A percentile compares a stretch with the other conserved stretches of the same genome.
Evolutionary conservation across 2,113 vertebrate genomes (phyloP).

Genomic region (Meleagris gallopavo): DNA sequence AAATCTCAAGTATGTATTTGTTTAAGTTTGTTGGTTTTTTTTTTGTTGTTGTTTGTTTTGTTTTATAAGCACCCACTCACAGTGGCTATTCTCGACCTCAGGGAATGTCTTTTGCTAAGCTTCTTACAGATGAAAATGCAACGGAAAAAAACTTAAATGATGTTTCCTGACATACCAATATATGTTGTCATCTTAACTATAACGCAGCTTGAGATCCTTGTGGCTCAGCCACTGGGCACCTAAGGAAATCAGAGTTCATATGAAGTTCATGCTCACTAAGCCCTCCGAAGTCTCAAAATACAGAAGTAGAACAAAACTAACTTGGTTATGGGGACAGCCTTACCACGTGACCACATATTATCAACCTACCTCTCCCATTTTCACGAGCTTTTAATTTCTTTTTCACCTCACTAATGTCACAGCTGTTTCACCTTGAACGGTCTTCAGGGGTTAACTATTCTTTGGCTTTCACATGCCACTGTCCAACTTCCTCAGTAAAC

Average conservation of each 20-base stretch:
- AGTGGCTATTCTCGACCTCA: neutral
- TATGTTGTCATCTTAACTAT: constrained; percentile 46
- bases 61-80: neutral
- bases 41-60: neutral
- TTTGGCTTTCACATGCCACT: neutral
- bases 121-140: constrained; percentile 2
- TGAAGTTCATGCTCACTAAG: constrained; percentile 45
- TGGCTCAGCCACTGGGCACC: constrained; percentile 3
- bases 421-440: neutral
- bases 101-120: neutral
- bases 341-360: neutral
- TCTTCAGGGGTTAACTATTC: neutral
- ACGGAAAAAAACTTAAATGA: constrained; percentile 5
- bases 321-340: neutral
- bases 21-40: neutral
- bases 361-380: neutral
- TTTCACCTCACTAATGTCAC: neutral
- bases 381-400: neutral
- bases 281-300: neutral
- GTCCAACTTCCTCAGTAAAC: neutral
- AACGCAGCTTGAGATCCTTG: neutral
- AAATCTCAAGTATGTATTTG: neutral
- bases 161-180: constrained; percentile 26
- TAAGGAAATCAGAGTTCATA: constrained; percentile 35
- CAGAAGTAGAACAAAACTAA: neutral